Evolutionary conservation across 2,797 vertebrate genomes (phyloP), one percentile per base, ranked within the genome.

Genomic region (Carcharodon carcharias): DNA sequence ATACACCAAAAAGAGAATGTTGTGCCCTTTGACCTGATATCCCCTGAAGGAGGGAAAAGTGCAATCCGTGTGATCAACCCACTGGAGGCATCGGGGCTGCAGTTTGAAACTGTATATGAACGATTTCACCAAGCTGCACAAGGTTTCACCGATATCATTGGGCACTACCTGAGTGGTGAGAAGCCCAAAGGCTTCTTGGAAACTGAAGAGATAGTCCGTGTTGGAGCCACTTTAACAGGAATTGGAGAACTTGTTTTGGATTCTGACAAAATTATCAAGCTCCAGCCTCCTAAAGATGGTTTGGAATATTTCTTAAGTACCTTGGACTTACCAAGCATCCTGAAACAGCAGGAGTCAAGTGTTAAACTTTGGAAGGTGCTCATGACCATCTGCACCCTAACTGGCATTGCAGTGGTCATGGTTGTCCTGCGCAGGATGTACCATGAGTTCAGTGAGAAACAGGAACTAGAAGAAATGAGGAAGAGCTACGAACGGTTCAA

Each of bases 171-270:
- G 96, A 98, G 98, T 0, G 99, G 99, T 21, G 98, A 99, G 97
- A 99, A 99, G 96, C 98, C 98, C 77, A 99, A 98, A 97, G 99
- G 99, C 73, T 98, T 98, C 96, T 97, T 99, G 97, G 98, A 99
- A 98, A 99, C 98, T 0, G 99, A 99, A 96, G 98, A 99, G 97
- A 98, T 99, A 98, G 98, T 99, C 88, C 98, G 98, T 28, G 98
- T 99, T 23, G 99, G 98, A 2, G 97, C 98, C 0, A 98, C 98
- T 93, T 97, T 99, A 87, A 99, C 98, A 0, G 98, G 98, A 9
- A 97, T 99, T 0, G 99, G 99, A 0, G 98, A 99, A 97, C 97
- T 99, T 87, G 97, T 97, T 71, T 96, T 99, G 96, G 98, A 98
- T 96, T 97, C 97, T 0, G 98, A 99, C 0, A 98, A 98, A 23